These are phyloP conservation scores for Syrrhaptes paradoxus DNA, from an alignment of 2,113 vertebrate species.

Conservation along the genomic window DNA sequence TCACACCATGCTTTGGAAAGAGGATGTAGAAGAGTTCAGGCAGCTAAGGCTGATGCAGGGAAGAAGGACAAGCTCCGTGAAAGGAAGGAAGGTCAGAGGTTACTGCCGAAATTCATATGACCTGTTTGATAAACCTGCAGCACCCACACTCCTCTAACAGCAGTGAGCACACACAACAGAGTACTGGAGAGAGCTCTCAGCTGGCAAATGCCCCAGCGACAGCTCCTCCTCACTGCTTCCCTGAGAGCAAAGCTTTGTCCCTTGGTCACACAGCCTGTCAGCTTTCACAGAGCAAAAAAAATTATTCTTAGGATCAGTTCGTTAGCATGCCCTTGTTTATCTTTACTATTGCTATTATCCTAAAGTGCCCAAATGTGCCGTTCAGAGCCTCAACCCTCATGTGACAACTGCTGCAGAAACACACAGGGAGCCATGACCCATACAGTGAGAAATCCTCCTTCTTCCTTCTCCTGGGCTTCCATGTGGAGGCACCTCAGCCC, in stretches of 20 bases:
- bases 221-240: neutral
- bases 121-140: slow-evolving; percentile 10
- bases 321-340: neutral
- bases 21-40: neutral
- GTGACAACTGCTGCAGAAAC: neutral
- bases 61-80: neutral
- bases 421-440: rapidly evolving
- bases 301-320: neutral
- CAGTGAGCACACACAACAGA: neutral
- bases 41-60: neutral
- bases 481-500: neutral
- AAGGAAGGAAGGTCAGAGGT: slow-evolving; percentile 20
- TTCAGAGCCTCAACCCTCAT: neutral
- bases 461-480: neutral
- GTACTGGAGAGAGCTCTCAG: neutral
- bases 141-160: neutral
- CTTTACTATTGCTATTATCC: neutral
- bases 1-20: neutral
- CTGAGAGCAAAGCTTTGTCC: neutral
- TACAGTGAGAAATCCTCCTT: neutral
- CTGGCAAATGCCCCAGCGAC: neutral
- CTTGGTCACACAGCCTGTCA: neutral
- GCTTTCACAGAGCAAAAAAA: neutral
- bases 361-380: neutral
- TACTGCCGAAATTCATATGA: slow-evolving; percentile 20